Evolutionary conservation across 2,113 vertebrate species (phyloP), one percentile per base, ranked within the genome.

Genomic region (Malurus elegans): DNA sequence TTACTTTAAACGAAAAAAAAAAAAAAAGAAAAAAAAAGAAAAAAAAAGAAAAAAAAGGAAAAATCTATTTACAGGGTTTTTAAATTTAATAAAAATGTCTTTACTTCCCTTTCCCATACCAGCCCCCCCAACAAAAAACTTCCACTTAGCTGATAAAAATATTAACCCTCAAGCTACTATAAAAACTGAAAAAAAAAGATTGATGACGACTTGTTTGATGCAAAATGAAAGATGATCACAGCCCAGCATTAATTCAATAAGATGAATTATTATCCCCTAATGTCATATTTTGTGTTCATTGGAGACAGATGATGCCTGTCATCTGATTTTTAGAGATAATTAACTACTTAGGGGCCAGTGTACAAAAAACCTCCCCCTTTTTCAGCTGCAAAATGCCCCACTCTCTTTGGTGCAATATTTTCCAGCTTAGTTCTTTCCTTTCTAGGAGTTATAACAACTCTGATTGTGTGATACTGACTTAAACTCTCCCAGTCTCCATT

Each of bases 31-130:
- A 92, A 31, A 36, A 65, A 87, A 90, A n/a, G 15, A 1, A 50
- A 50, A 90, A 58, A 38, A 88, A 95, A 44, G 40, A 76, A 86
- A 95, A n/a, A 32, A 72, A 95, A 90, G 19, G 6, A 47, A 45
- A 66, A 90, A 50, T 64, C n/a, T 97, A 97, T 98, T 96, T 97
- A 98, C 97, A 97, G 65, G 4, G 2, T 20, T 60, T 81, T 69
- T 42, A 79, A 62, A 36, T 93, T 71, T 88, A 86, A 93, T 86
- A 80, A 80, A 97, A 92, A 95, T 92, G 23, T 24, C 23, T 70
- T 64, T 85, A 1, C 73, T 86, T 65, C 86, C 71, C n/a, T 64
- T 66, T 90, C 70, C 90, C 8, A 40, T 80, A 79, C 21, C 51
- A 85, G 58, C 17, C 29, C 40, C n/a, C 32, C 17, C 25, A 82